Base-by-base conservation (phyloP, 2,888 invertebrate species). In the Napeogenes inachia region DNA sequence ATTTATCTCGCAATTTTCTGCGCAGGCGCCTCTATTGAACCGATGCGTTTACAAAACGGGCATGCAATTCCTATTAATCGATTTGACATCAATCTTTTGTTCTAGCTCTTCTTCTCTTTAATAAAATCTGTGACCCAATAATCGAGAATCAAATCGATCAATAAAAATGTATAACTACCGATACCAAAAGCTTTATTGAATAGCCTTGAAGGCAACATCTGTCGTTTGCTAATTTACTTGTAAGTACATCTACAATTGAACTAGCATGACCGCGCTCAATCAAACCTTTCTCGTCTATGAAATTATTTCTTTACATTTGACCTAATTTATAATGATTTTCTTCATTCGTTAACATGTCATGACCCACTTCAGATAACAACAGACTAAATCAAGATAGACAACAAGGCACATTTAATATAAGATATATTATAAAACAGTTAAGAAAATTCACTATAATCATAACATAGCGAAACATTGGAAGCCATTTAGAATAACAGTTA, bases 31-130 rank as follows among this genome's bases (percentile, higher is more conserved):
- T 82, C 82, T 82, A 87, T 89, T 89, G 82, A 86, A 80, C 79
- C 79, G 76, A 72, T 79, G 78, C 76, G 80, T 72, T 64, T 71
- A 75, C 80, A 62, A 65, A 66, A 66, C 78, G 78, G 78, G 81
- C 77, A 78, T 86, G 86, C 87, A 87, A 89, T 85, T 87, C 74
- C 81, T 74, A 82, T 82, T 86, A 89, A 90, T 88, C 85, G 88
- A 88, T 87, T 86, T 82, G 85, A 84, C 87, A 87, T 87, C 89
- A 86, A 88, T 88, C 87, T 89, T 85, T 88, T 35, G 87, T 85
- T 84, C 88, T 79, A 76, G 73, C 74, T 87, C 85, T 89, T 83
- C 82, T 84, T 87, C 79, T 84, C 76, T 84, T 75, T 77, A 84
- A 85, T 83, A 79, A 81, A 74, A 81, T 77, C 77, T 73, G 74